phyloP scores from a whole-genome alignment of 2,888 invertebrate species.

The Drosophila pseudotakahashii region DNA sequence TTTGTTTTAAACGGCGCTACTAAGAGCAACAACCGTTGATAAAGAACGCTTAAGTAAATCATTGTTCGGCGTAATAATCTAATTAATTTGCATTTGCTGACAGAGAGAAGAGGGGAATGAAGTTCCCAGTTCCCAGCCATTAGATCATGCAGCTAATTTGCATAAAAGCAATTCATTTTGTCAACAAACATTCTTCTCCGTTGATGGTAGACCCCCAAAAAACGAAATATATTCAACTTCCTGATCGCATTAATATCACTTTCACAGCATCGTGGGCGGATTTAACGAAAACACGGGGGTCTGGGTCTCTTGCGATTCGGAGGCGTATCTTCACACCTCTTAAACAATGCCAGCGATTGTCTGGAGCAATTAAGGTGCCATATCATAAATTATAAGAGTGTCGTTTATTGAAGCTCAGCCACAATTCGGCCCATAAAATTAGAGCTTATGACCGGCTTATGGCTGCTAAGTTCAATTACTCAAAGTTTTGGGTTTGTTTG shows the following conservation, averaged over 20 bases:
- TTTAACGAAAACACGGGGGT: constrained; percentile 9
- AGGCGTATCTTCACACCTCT: constrained; percentile 59
- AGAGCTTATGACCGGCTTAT: constrained; percentile 46
- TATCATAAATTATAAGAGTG: constrained; percentile 61
- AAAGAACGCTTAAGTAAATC: constrained; percentile 52
- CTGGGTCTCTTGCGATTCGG: constrained; percentile 3
- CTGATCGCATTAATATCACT: constrained; percentile 63
- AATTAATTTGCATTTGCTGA: constrained; percentile 59
- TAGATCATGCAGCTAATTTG: constrained; percentile 55
- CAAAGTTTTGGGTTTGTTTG: constrained; percentile 39
- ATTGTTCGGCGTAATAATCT: constrained; percentile 59
- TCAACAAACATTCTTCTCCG: constrained; percentile 44
- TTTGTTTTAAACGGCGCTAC: constrained; percentile 53
- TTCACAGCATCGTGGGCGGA: constrained; percentile 47
- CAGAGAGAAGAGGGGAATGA: constrained; percentile 12
- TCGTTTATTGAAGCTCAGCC: constrained; percentile 45
- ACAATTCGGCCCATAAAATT: constrained; percentile 49
- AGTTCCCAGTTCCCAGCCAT: constrained; percentile 53
- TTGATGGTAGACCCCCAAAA: constrained; percentile 13
- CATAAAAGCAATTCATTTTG: constrained; percentile 51
- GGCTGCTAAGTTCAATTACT: constrained; percentile 59
- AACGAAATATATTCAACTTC: constrained; percentile 36
- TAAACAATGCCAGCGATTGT: constrained; percentile 57
- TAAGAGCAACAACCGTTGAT: constrained; percentile 53
- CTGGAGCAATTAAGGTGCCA: constrained; percentile 34